Percentiles rank a stretch among this genome's conserved stretches.
phyloP scores from a whole-genome alignment of 92 coral and sea anemone genomes.

The Isaurus tuberculatus region DNA sequence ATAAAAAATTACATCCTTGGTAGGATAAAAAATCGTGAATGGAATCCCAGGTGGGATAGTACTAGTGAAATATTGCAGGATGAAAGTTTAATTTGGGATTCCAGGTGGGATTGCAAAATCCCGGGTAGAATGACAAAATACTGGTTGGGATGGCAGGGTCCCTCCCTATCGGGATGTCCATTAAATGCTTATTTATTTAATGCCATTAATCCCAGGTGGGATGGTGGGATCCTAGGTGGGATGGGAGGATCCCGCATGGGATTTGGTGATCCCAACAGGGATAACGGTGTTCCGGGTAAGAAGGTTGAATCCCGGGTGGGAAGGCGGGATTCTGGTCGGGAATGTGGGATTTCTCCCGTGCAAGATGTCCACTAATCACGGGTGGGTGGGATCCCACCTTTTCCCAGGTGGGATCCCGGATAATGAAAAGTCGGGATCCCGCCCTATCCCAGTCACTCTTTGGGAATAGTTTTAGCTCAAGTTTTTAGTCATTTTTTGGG shows the following conservation, averaged over 20 bases:
- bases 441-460: slow-evolving; percentile 36
- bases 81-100: slow-evolving; percentile 16
- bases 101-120: slow-evolving; percentile 5
- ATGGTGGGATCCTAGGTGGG: slow-evolving; percentile 38
- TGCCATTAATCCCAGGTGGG: slow-evolving; percentile 41
- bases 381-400: slow-evolving; percentile 36
- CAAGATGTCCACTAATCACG: slow-evolving; percentile 37
- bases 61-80: slow-evolving; percentile 1
- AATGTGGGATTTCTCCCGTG: slow-evolving; percentile 25
- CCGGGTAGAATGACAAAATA: slow-evolving; percentile 5
- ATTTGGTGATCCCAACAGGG: slow-evolving; percentile 35
- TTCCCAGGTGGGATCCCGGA: slow-evolving; percentile 29
- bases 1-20: background rate
- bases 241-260: slow-evolving; percentile 38
- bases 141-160: slow-evolving; percentile 35
- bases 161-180: slow-evolving; percentile 37
- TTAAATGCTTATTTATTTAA: no score
- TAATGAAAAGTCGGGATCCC: slow-evolving; percentile 39
- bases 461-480: no score
- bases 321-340: slow-evolving; percentile 27
- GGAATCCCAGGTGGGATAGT: slow-evolving; percentile 10
- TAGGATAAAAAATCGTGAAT: background rate
- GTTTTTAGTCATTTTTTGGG: no score
- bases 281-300: background rate
- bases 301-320: slow-evolving; percentile 25